phyloP scores from a whole-genome alignment of 2,797 vertebrate genomes.

The Mionectes olivaceus region DNA sequence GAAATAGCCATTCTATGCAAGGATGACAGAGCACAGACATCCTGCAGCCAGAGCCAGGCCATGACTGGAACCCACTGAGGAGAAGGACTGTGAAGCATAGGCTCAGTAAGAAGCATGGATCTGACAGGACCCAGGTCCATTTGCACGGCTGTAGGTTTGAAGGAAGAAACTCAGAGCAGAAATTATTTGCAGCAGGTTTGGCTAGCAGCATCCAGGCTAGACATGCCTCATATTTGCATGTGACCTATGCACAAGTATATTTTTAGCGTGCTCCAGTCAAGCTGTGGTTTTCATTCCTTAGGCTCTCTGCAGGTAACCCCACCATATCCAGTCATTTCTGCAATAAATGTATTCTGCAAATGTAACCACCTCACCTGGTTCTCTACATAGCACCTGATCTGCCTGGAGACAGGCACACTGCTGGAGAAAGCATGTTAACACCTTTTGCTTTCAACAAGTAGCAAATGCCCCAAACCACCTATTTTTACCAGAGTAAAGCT shows the following conservation, averaged over 20 bases:
- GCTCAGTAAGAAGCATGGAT: background rate
- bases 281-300: background rate
- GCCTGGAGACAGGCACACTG: background rate
- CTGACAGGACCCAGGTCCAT: background rate
- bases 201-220: background rate
- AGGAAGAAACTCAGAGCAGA: background rate
- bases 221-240: background rate
- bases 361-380: background rate
- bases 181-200: background rate
- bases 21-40: background rate
- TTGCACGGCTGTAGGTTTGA: background rate
- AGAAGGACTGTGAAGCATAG: background rate
- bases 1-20: background rate
- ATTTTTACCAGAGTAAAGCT: slow-evolving; percentile 51
- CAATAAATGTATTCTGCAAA: background rate
- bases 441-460: slow-evolving; percentile 6
- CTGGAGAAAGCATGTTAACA: slow-evolving; percentile 19
- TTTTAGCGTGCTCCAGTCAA: background rate
- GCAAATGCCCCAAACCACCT: slow-evolving; percentile 41
- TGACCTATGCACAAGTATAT: background rate
- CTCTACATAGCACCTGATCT: background rate
- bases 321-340: background rate
- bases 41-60: background rate
- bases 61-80: fast-evolving
- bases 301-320: background rate